A percentile compares a stretch with the other conserved stretches of the same genome.
phyloP scores from a whole-genome alignment of 2,113 vertebrate genomes.

The Pavo muticus region DNA sequence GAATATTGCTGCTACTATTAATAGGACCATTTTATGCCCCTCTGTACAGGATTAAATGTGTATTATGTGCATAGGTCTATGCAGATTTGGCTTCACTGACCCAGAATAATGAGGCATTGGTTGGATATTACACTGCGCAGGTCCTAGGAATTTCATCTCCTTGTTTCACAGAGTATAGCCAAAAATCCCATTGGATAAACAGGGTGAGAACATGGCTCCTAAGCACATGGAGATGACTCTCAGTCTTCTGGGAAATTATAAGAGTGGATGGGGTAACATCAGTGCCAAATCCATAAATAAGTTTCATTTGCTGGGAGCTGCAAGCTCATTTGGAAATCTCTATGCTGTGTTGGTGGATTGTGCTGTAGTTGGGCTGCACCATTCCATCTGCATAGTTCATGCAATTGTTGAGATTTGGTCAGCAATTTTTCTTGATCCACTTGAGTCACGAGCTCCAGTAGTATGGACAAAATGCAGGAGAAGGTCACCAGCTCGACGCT shows the following conservation, averaged over 20 bases:
- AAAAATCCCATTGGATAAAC: background rate
- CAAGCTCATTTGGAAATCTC: background rate
- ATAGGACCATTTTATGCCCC: background rate
- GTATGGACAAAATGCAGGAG: background rate
- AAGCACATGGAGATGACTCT: background rate
- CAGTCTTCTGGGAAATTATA: background rate
- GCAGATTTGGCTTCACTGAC: background rate
- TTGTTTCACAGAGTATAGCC: background rate
- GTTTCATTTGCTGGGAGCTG: background rate
- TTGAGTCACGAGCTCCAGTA: background rate
- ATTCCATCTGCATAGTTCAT: conserved; percentile 1
- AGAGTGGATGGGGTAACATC: background rate
- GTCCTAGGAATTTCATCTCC: background rate
- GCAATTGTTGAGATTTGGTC: conserved; percentile 8
- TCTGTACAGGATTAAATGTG: background rate
- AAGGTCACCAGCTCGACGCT: background rate
- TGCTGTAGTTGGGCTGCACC: background rate
- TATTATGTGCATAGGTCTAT: background rate
- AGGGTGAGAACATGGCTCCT: background rate
- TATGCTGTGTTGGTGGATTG: background rate
- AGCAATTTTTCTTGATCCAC: background rate
- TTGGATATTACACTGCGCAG: background rate
- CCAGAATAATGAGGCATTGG: background rate
- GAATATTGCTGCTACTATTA: background rate
- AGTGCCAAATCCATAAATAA: background rate